These are phyloP conservation scores for Cremastinae sp. DNA, from an alignment of 2,888 invertebrate species.

Conservation along the genomic window DNA sequence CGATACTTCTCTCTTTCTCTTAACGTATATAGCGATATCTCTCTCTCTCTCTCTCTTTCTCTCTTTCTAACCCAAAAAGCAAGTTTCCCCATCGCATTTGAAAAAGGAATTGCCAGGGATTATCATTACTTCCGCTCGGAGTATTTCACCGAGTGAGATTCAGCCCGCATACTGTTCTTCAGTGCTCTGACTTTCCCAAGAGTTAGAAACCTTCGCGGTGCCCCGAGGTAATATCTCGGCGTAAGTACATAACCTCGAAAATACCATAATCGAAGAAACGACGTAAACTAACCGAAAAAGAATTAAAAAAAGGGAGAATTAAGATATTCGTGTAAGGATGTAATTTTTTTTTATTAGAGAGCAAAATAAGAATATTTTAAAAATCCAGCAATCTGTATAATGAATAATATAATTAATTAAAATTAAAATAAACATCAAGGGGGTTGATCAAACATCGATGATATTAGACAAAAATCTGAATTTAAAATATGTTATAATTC, in stretches of 20 bases:
- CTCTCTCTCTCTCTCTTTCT: constrained; percentile 10
- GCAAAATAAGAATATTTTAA: too few relatives aligned
- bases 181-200: background rate
- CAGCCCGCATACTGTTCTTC: constrained; percentile 37
- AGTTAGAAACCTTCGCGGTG: constrained; percentile 16
- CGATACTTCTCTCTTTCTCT: too few relatives aligned
- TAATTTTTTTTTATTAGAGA: too few relatives aligned
- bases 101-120: constrained; percentile 75
- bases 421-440: too few relatives aligned
- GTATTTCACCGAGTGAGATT: constrained; percentile 66
- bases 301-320: constrained; percentile 17
- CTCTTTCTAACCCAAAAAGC: constrained; percentile 23
- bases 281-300: constrained; percentile 26
- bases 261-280: constrained; percentile 52
- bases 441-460: too few relatives aligned
- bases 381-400: too few relatives aligned
- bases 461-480: too few relatives aligned
- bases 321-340: constrained; percentile 64
- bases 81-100: constrained; percentile 69
- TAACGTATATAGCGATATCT: too few relatives aligned
- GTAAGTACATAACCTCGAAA: constrained; percentile 66
- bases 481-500: too few relatives aligned
- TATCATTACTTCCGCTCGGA: constrained; percentile 76
- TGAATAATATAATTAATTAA: too few relatives aligned
- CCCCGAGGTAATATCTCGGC: constrained; percentile 42